Base-by-base conservation (phyloP, 2,113 vertebrate genomes). In the Vombatus ursinus region DNA sequence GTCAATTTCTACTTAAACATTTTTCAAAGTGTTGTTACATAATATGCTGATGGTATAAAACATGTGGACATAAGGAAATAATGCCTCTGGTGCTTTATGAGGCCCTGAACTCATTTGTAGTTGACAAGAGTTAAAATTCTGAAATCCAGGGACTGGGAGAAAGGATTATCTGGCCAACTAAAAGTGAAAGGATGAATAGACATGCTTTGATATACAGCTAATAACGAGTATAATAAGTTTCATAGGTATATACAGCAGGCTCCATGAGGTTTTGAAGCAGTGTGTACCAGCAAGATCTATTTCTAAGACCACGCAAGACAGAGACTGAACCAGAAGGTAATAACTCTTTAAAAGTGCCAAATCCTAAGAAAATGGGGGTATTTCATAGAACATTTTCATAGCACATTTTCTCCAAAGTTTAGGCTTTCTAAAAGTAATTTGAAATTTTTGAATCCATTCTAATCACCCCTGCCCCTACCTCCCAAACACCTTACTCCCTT, bases 1-100 rank as follows among this genome's bases (percentile, higher is more conserved):
- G 97, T 98, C 98, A 98, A 97, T 98, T 98, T 94, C 98, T 98
- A 97, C 98, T 99, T 98, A 98, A 97, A 96, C 97, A 98, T 98
- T 98, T 98, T 98, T 96, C 98, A 95, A 98, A 97, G 95, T 97
- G 95, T 89, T 98, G 96, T 97, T 97, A 98, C 44, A 84, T 96
- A 98, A 98, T 97, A 97, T 98, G 96, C 96, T 98, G 96, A 98
- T 98, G 96, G 94, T 89, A 97, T 95, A 95, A 96, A 92, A 95
- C 97, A 94, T 95, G 95, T 2, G 12, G 95, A 94, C 95, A 90
- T 2, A 95, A 96, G 68, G 96, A 98, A 98, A 94, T 91, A 96
- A 90, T 89, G 91, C 94, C 95, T 98, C 95, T 97, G 91, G 96
- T 96, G 52, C 89, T 97, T 96, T 92, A n/a, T 97, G 97, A 96